These are phyloP conservation scores for Ictalurus punctatus DNA, from an alignment of 2,113 vertebrate species.

Conservation along the genomic window DNA sequence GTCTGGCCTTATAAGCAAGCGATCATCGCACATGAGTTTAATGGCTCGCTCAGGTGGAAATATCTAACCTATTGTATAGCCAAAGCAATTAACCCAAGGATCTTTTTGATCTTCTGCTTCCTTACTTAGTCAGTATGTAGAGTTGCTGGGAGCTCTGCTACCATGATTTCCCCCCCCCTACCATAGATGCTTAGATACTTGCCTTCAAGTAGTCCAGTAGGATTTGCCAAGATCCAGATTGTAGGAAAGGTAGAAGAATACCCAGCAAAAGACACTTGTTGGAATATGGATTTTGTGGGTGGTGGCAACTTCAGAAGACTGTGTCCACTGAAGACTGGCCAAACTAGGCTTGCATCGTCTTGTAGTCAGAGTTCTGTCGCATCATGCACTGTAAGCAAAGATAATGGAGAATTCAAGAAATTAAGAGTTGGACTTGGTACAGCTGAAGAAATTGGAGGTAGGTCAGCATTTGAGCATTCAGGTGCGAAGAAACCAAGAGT, in stretches of 20 bases:
- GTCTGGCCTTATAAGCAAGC: constrained; percentile 26
- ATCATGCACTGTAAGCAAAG: background rate
- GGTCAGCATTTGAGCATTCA: background rate
- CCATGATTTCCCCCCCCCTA: background rate
- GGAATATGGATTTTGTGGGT: background rate
- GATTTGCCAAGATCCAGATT: too few relatives aligned
- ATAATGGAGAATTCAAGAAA: background rate
- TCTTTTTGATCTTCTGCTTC: background rate
- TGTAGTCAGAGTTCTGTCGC: background rate
- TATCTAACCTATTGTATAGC: background rate
- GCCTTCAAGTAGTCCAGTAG: background rate
- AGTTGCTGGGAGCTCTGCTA: background rate
- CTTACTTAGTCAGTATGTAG: background rate
- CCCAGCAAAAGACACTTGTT: background rate
- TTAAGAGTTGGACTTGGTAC: background rate
- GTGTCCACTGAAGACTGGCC: background rate
- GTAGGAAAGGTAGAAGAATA: background rate
- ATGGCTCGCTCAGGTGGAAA: background rate
- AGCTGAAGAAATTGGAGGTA: background rate
- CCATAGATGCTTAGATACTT: background rate
- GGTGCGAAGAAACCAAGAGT: too few relatives aligned
- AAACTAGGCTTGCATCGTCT: background rate
- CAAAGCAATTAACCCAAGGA: background rate
- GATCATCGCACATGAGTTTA: constrained; percentile 7
- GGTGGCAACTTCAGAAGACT: background rate